These are phyloP conservation scores for Agrypnia vestita DNA, from an alignment of 1,140 invertebrate genomes.

Conservation along the genomic window DNA sequence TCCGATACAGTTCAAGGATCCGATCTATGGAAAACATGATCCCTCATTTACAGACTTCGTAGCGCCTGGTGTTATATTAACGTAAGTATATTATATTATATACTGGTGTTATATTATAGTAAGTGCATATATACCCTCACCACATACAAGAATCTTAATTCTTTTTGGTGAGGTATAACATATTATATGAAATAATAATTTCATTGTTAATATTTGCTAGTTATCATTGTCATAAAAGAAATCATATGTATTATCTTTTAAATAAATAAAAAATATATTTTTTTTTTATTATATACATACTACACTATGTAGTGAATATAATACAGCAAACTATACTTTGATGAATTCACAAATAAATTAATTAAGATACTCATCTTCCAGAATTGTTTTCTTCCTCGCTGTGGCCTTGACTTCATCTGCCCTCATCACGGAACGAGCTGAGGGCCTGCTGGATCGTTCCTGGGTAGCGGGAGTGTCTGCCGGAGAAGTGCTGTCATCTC, in stretches of 20 bases:
- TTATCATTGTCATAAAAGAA: too few relatives aligned
- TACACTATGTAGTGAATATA: too few relatives aligned
- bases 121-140: too few relatives aligned
- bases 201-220: too few relatives aligned
- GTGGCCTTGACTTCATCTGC: conserved; percentile 94
- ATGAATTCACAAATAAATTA: not conserved
- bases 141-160: too few relatives aligned
- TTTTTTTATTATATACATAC: too few relatives aligned
- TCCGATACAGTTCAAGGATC: conserved; percentile 86
- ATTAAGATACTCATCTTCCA: conserved; percentile 70
- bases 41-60: conserved; percentile 97
- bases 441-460: conserved; percentile 91
- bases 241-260: too few relatives aligned
- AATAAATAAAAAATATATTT: too few relatives aligned
- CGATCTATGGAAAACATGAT: conserved; percentile 89
- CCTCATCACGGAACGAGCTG: conserved; percentile 91
- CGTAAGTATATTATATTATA: conserved; percentile 84
- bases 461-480: conserved; percentile 92
- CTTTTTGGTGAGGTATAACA: too few relatives aligned
- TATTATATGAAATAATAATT: too few relatives aligned
- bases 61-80: conserved; percentile 94
- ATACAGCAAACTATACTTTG: not conserved
- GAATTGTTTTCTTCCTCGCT: conserved; percentile 95
- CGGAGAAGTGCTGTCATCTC: conserved; percentile 92
- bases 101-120: too few relatives aligned